A percentile compares a stretch with the other conserved stretches of the same genome.
phyloP scores from a whole-genome alignment of 2,888 invertebrate genomes.

The Euplexia lucipara region DNA sequence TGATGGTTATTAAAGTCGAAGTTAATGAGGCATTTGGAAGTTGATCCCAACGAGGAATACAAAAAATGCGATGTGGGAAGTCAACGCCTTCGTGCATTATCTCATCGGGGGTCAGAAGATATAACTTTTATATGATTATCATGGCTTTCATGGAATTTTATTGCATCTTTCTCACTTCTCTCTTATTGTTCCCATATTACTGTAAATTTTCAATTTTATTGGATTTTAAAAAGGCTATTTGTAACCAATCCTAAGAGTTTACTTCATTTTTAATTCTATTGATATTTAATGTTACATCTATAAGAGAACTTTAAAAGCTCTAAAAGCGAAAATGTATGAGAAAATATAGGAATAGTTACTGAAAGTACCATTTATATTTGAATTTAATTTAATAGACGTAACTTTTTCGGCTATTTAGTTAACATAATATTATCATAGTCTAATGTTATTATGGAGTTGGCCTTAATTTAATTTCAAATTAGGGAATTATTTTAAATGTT shows the following conservation, averaged over 20 bases:
- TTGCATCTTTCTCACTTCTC: slow-evolving; percentile 35
- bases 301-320: slow-evolving; percentile 39
- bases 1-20: slow-evolving; percentile 8
- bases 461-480: slow-evolving; percentile 12
- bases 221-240: slow-evolving; percentile 44
- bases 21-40: slow-evolving; percentile 16
- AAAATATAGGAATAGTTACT: slow-evolving; percentile 38
- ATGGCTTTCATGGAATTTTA: slow-evolving; percentile 26
- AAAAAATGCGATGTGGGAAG: slow-evolving; percentile 19
- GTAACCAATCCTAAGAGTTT: slow-evolving; percentile 36
- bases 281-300: slow-evolving; percentile 41
- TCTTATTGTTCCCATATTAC: slow-evolving; percentile 46
- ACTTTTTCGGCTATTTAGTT: slow-evolving; percentile 38
- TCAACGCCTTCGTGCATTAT: slow-evolving; percentile 33
- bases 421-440: slow-evolving; percentile 43
- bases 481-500: slow-evolving; percentile 4
- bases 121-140: slow-evolving; percentile 20
- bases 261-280: slow-evolving; percentile 54
- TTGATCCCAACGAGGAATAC: background rate
- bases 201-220: slow-evolving; percentile 51
- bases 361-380: slow-evolving; percentile 23
- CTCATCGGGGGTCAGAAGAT: slow-evolving; percentile 40
- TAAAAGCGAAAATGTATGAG: slow-evolving; percentile 39
- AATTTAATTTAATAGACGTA: slow-evolving; percentile 33
- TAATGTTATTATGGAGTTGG: slow-evolving; percentile 4